These are phyloP conservation scores for Epinephelus moara DNA, from an alignment of 2,113 vertebrate genomes.

Conservation along the genomic window DNA sequence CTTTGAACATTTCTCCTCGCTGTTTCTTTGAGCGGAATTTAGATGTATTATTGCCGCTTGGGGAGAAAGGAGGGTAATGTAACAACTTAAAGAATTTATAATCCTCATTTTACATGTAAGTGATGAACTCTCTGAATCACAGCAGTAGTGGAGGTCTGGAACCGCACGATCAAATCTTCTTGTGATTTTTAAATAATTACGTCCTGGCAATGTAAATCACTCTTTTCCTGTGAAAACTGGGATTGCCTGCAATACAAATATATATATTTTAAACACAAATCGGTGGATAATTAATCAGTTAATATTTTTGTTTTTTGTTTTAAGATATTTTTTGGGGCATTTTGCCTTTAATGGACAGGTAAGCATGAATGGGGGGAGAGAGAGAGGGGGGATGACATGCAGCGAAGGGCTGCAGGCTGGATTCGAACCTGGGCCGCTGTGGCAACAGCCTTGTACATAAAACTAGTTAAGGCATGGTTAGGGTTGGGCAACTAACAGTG, in stretches of 20 bases:
- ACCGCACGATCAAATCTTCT: background rate
- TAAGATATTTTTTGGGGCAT: too few species aligned
- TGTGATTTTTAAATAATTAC: background rate
- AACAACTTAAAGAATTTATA: slow-evolving; percentile 14
- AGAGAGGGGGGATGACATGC: too few species aligned
- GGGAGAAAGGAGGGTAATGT: slow-evolving; percentile 2
- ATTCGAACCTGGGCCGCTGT: too few species aligned
- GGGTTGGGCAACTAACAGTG: too few species aligned
- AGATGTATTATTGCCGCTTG: slow-evolving; percentile 12
- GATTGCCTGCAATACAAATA: background rate
- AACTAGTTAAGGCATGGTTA: too few species aligned
- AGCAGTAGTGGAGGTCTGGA: background rate
- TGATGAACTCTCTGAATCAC: slow-evolving; percentile 1
- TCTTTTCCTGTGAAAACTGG: background rate
- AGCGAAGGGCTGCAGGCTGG: too few species aligned
- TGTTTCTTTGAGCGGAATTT: slow-evolving; percentile 1
- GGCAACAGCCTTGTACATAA: too few species aligned
- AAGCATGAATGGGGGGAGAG: too few species aligned
- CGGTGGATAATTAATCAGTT: background rate
- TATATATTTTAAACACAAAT: background rate
- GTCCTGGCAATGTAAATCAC: background rate
- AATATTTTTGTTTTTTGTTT: background rate
- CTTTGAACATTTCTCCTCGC: background rate
- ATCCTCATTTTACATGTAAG: slow-evolving; percentile 25
- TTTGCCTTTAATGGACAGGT: too few species aligned